Evolutionary conservation across 2,888 invertebrate genomes (phyloP).

Genomic region (Limnephilus rhombicus): DNA sequence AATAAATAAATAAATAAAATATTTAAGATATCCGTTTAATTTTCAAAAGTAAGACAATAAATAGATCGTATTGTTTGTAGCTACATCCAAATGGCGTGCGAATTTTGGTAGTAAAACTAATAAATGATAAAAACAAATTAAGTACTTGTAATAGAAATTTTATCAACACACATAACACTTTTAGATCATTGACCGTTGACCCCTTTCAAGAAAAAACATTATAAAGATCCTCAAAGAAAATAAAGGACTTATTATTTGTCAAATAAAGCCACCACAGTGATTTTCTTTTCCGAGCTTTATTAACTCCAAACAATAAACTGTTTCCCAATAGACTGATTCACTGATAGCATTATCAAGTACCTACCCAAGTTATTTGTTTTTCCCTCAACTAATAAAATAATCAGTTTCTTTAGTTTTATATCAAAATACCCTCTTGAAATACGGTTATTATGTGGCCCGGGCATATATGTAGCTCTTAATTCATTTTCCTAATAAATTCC

Average conservation of each 20-base stretch:
- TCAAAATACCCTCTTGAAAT: not conserved
- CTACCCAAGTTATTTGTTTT: not conserved
- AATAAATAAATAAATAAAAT: no score
- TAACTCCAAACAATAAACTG: not conserved
- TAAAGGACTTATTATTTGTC: not conserved
- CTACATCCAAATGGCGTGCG: not conserved
- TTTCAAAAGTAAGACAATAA: not conserved
- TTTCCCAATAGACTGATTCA: not conserved
- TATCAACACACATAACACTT: not conserved
- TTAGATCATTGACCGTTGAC: not conserved
- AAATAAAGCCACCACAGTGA: not conserved
- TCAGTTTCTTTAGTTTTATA: not conserved
- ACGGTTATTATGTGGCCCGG: not conserved
- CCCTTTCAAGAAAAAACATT: not conserved
- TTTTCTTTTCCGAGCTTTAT: not conserved
- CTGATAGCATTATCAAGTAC: not conserved
- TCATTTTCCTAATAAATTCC: not conserved
- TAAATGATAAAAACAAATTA: not conserved
- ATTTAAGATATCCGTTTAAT: not conserved
- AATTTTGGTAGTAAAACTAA: not conserved
- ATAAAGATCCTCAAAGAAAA: not conserved
- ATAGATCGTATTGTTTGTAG: not conserved
- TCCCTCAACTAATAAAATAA: not conserved
- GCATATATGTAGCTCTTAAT: not conserved
- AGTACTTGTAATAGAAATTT: not conserved